phyloP scores from a whole-genome alignment of 2,888 invertebrate species.

The Rotaria macrura region DNA sequence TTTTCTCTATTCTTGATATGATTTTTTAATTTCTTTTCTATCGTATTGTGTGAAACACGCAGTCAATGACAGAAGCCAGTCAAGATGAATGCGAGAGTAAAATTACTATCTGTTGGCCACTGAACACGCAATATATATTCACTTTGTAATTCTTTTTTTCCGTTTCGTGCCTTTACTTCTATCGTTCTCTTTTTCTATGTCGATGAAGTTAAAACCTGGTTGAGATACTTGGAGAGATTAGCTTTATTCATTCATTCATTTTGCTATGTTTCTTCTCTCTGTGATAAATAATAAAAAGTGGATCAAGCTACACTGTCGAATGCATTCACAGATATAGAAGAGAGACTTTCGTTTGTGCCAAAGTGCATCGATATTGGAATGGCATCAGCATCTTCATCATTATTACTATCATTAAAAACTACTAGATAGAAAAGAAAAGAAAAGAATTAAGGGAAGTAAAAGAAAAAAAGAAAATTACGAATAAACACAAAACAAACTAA shows the following conservation, averaged over 20 bases:
- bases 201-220: not conserved
- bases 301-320: not conserved
- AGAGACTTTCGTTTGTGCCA: not conserved
- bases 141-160: not conserved
- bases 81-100: not conserved
- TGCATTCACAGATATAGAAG: not conserved
- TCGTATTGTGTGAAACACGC: not conserved
- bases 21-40: not conserved
- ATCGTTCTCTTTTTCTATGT: not conserved
- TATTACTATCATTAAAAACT: no score
- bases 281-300: not conserved
- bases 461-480: not conserved
- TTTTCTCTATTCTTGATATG: not conserved
- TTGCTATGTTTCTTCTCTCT: not conserved
- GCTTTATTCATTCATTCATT: not conserved
- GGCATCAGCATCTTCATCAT: not conserved
- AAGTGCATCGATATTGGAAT: not conserved
- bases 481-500: not conserved
- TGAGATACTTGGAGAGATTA: not conserved
- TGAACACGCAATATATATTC: constrained; percentile 5
- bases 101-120: not conserved
- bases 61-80: not conserved
- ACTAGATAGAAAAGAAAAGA: not conserved
- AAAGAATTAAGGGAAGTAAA: not conserved
- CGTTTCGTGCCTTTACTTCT: not conserved